Conservation (phyloP, 2,113 vertebrate species). For the Isichthys henryi region DNA sequence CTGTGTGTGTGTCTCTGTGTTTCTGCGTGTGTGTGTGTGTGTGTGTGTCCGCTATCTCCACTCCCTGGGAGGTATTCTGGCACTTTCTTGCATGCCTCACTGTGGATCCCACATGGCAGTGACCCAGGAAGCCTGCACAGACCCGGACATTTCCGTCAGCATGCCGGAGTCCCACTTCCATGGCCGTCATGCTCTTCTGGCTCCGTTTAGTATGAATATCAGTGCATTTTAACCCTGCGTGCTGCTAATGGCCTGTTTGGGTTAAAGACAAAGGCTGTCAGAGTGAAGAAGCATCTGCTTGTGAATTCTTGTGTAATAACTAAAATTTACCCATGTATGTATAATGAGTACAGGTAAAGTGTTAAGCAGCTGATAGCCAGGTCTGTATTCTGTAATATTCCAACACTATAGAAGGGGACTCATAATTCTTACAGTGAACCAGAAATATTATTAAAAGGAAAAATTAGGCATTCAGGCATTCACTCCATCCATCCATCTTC, state of each 20-base stretch:
- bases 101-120: not conserved
- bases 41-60: not conserved
- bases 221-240: not conserved
- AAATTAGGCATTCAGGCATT: not conserved
- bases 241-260: not conserved
- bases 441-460: not conserved
- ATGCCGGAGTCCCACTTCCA: not conserved
- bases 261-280: not conserved
- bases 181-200: not conserved
- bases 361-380: not conserved
- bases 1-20: no score
- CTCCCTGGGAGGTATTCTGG: not conserved
- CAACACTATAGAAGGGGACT: not conserved
- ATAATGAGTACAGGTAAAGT: not conserved
- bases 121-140: not conserved
- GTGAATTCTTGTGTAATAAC: not conserved
- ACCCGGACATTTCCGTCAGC: not conserved
- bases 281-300: not conserved
- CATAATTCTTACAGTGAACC: not conserved
- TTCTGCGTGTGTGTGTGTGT: not conserved
- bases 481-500: not conserved
- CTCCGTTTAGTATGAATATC: not conserved
- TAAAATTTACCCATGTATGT: not conserved
- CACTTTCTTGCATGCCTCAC: not conserved
- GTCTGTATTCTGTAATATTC: not conserved